Percentiles rank a stretch among this genome's conserved stretches.
These are phyloP conservation scores for Cotesia typhae DNA, from an alignment of 1,140 invertebrate genomes.

Conservation along the genomic window DNA sequence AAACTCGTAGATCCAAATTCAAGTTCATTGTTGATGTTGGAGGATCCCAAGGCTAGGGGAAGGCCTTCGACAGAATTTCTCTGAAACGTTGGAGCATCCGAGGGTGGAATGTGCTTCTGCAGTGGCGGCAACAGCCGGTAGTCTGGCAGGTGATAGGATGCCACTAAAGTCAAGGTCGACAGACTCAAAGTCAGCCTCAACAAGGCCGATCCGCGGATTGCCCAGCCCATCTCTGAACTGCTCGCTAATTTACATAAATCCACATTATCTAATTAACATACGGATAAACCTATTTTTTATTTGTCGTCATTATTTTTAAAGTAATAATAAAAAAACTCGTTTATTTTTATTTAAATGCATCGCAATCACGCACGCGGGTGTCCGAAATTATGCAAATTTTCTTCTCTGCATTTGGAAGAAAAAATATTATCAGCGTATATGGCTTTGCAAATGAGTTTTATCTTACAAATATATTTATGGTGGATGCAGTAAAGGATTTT, in stretches of 20 bases:
- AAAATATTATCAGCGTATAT: no score
- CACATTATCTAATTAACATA: slow-evolving; percentile 16
- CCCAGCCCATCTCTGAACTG: slow-evolving; percentile 47
- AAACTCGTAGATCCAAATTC: slow-evolving; percentile 58
- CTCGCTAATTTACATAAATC: slow-evolving; percentile 22
- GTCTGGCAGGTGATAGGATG: slow-evolving; percentile 46
- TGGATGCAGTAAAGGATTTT: no score
- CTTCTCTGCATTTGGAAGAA: no score
- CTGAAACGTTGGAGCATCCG: slow-evolving; percentile 59
- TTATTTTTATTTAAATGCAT: no score
- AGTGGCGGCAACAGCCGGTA: slow-evolving; percentile 32
- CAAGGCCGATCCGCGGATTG: slow-evolving; percentile 23
- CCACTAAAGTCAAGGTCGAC: slow-evolving; percentile 45
- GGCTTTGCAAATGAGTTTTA: background rate
- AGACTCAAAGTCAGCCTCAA: slow-evolving; percentile 43
- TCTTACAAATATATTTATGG: no score
- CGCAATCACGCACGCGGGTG: no score
- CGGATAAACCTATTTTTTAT: slow-evolving; percentile 8
- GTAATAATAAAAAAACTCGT: no score
- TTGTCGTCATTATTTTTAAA: no score
- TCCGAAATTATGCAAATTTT: no score
- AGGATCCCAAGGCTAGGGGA: slow-evolving; percentile 44
- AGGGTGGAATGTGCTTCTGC: slow-evolving; percentile 41
- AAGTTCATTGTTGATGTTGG: slow-evolving; percentile 38
- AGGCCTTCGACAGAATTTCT: slow-evolving; percentile 69